Evolutionary conservation across 35 echinoderm and acorn worm genomes (phyloP), one percentile per base, ranked within the genome.

Genomic region (Apostichopus parvimensis): DNA sequence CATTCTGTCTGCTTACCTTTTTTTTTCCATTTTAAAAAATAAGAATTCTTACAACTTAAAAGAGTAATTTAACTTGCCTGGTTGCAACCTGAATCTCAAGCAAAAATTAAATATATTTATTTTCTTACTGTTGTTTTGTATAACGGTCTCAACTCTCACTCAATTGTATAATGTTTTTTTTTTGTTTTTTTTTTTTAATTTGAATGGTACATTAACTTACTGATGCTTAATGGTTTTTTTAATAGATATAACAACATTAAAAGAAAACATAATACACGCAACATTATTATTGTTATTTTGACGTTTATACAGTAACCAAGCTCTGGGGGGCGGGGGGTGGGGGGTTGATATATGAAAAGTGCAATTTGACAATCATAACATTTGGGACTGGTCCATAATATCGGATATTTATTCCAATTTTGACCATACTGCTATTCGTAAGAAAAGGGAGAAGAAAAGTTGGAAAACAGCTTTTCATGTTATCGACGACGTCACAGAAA

Each of bases 91-190:
- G 58, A 75, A 75, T 75, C 71, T 75, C 17, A 18, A 75, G 17
- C 57, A 61, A 84, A 53, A 83, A 84, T 21, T 53, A 84, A 17
- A 24, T 60, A 84, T 84, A 54, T 84, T 84, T 84, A 84, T 84
- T 84, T 84, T 84, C 81, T 58, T 84, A 84, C 81, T 59, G 57
- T 84, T 84, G 56, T 84, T 84, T 84, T 58, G 55, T 84, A 84
- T 84, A 58, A 57, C 17, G 21, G 17, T 84, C 18, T 84, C 15
- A 59, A 14, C n/a, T 21, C 81, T 12, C 81, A 84, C n/a, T 59
- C 9, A 59, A 75, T 22, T 45, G 20, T 18, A 75, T 20, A n/a
- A 21, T 75, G 20, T 75, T 73, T 17, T 66, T 68, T 14, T 15
- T 68, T 68, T 68, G 24, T 73, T 4, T 66, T 15, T 14, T 68